Base-by-base conservation (phyloP, 1,140 invertebrate species). In the Araneus ventricosus region DNA sequence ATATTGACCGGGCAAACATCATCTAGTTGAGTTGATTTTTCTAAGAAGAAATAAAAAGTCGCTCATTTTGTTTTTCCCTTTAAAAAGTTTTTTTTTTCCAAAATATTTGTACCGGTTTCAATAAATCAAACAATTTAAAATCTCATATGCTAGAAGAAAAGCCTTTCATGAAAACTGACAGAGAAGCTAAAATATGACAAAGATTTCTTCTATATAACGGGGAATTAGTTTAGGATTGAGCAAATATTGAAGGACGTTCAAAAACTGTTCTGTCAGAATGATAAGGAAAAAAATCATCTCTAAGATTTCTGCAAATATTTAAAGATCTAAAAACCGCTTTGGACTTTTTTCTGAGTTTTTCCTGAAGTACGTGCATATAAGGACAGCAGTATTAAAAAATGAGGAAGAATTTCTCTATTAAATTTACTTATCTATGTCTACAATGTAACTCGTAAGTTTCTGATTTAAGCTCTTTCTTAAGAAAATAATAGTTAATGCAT, bases 301-400 rank as follows among this genome's bases (percentile, higher is more conserved):
- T 92, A 92, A 86, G 82, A 86, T 92, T 82, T 86, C 39, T 39
- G 90, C 90, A 92, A 92, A 92, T 92, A 92, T 92, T 92, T 92
- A 59, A 86, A 59, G 80, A 85, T 84, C 59, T 86, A 92, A 92
- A 92, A 92, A 92, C 80, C 39, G 80, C 63, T 92, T 30, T 8
- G 34, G 30, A 17, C 24, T 63, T 84, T 91, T 85, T 91, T 91
- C 63, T 90, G 22, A 84, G 27, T 8, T 24, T 57, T 59, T 79
- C 17, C 52, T 37, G 41, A n/a, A 14, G 79, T 45, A 84, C 41
- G 27, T 10, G 27, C 27, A 75, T 34, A 34, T 37, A 75, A 75
- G 67, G 30, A 75, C 14, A 20, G 17, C 67, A 34, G 30, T 17
- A 75, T 75, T 34, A 75, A 34, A 34, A 70, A 75, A 70, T 34